Evolutionary conservation across 2,797 vertebrate species (phyloP).

Genomic region (Urophycis tenuis): DNA sequence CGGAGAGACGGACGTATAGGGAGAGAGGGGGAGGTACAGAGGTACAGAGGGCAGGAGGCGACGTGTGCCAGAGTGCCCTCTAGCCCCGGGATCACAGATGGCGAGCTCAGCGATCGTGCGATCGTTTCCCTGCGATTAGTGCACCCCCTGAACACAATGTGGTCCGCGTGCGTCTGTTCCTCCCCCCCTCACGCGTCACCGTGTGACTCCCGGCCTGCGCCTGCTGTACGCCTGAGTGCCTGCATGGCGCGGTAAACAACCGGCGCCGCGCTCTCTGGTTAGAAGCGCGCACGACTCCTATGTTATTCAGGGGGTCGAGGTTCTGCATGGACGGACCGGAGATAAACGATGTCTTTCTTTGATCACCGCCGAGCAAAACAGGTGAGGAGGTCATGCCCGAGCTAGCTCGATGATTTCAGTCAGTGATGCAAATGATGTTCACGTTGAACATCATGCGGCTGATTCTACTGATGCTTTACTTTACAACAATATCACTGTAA

Average conservation of each 20-base stretch:
- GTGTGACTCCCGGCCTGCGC: constrained; percentile 12
- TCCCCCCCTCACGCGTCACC: constrained; percentile 34
- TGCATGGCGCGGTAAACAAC: not conserved
- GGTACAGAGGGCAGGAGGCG: constrained; percentile 24
- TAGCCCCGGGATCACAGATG: constrained; percentile 66
- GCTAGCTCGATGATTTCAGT: not conserved
- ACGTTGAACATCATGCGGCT: not conserved
- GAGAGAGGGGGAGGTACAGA: not conserved
- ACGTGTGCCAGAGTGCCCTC: constrained; percentile 45
- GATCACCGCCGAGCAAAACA: not conserved
- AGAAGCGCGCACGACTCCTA: too few species aligned
- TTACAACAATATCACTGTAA: not conserved
- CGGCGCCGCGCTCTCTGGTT: not conserved
- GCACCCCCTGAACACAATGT: constrained; percentile 59
- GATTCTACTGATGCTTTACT: not conserved
- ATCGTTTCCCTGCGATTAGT: constrained; percentile 62
- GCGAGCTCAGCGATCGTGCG: constrained; percentile 59
- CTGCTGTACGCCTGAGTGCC: not conserved
- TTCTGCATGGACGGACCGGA: not conserved
- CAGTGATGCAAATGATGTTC: too few species aligned
- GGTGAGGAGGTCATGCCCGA: not conserved
- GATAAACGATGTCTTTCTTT: not conserved
- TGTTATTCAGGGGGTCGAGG: not conserved
- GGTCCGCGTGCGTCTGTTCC: constrained; percentile 59
- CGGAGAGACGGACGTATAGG: constrained; percentile 16